These are phyloP conservation scores for Manacus vitellinus DNA, from an alignment of 2,113 vertebrate genomes.

Conservation along the genomic window DNA sequence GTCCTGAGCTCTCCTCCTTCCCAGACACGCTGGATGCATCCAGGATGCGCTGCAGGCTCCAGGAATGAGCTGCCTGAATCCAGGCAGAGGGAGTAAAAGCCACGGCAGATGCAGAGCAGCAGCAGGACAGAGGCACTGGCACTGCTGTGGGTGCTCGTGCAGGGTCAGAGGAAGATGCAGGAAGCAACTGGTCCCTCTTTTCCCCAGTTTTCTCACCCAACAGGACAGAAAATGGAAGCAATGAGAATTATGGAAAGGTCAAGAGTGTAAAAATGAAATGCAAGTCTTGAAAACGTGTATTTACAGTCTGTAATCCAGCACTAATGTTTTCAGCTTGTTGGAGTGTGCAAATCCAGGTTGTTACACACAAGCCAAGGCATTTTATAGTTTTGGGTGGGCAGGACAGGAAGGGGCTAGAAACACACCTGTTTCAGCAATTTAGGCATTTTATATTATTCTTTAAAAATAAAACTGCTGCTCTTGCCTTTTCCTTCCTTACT, in stretches of 20 bases:
- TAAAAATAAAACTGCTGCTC: background rate
- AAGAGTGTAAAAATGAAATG: background rate
- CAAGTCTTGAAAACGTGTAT: background rate
- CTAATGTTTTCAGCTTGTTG: background rate
- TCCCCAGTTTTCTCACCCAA: background rate
- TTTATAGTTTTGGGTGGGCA: background rate
- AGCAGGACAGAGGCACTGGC: background rate
- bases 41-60: background rate
- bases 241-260: background rate
- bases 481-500: background rate
- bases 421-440: background rate
- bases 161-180: fast-evolving
- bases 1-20: fast-evolving
- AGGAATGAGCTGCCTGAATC: background rate
- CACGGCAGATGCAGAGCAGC: fast-evolving
- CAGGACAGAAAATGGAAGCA: background rate
- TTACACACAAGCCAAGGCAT: fast-evolving
- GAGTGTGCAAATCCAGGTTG: background rate
- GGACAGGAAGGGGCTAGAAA: background rate
- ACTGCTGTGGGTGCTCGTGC: background rate
- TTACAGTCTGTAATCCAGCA: background rate
- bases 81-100: background rate
- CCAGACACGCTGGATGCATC: background rate
- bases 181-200: background rate
- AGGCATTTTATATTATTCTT: background rate